Percentiles rank a stretch among this genome's conserved stretches.
Conservation (phyloP, 1,140 invertebrate species). For the Pygmarrhopalites habei region DNA sequence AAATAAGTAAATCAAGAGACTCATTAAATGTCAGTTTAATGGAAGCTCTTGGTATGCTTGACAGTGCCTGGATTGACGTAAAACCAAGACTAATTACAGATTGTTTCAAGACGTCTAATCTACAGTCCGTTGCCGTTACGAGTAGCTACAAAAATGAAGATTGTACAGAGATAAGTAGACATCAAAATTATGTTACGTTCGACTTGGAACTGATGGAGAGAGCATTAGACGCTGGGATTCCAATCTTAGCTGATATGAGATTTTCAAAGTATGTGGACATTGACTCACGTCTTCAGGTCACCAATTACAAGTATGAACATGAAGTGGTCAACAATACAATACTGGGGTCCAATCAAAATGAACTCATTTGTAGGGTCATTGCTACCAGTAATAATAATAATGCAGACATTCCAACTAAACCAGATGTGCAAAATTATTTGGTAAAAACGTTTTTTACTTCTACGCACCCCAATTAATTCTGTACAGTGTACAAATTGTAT, state of each 20-base stretch:
- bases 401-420: neutral
- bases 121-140: slow-evolving; percentile 11
- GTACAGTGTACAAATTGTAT: no score
- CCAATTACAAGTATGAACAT: neutral
- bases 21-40: neutral
- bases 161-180: neutral
- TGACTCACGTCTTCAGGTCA: slow-evolving; percentile 10
- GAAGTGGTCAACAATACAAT: no score
- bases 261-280: neutral
- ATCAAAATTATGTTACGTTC: no score
- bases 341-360: no score
- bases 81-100: neutral
- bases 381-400: no score
- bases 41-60: slow-evolving; percentile 13
- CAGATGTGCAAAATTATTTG: no score
- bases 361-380: no score
- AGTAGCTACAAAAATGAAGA: neutral
- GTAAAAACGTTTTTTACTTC: no score
- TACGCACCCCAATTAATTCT: no score
- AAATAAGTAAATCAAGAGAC: neutral
- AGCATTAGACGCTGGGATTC: neutral
- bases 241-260: neutral
- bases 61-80: slow-evolving; percentile 5
- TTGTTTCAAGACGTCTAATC: slow-evolving; percentile 20
- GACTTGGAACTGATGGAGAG: slow-evolving; percentile 6